Evolutionary conservation across 1,140 invertebrate species (phyloP), one percentile per base, ranked within the genome.

Genomic region (Polypedilum pembai): DNA sequence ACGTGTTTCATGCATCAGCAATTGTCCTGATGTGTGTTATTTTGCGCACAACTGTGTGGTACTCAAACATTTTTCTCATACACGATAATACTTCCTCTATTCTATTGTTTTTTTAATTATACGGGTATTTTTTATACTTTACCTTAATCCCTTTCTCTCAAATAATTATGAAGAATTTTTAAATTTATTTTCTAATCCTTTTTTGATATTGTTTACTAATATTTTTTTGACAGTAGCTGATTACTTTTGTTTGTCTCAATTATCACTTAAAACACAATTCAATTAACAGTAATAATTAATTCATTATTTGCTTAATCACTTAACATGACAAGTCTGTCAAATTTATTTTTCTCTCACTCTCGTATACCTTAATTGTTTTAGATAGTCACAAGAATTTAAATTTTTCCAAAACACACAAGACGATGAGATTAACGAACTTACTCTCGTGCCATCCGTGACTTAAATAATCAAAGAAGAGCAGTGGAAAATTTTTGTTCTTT

Each of bases 281-380:
- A 56, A 56, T 56, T 56, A 56, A 56, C 45, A 56, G 12, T n/a
- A 56, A 56, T 56, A 56, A 56, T 56, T 56, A 56, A 56, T 56
- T 56, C 45, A 56, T n/a, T 56, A 56, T 56, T 56, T 56, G 45
- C n/a, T n/a, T 56, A 56, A 56, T 56, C 45, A 56, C 8, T 56
- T 56, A 12, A 56, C 45, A 56, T 56, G 45, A 56, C 45, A 56
- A 56, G 24, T 5, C 5, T 1, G 1, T 5, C 1, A 1, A 56
- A 12, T 56, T 56, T 12, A 12, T n/a, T 15, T 56, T 56, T 56
- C 12, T 12, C 24, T 33, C 24, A 33, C 24, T 33, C 24, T 33
- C 24, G 24, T 33, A 33, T 33, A 33, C 24, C 24, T 33, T 33
- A 33, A 33, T 33, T 33, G 24, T 33, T 33, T 33, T 33, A 33